These are phyloP conservation scores for Acanthopagrus latus DNA, from an alignment of 2,797 vertebrate genomes.

Conservation along the genomic window DNA sequence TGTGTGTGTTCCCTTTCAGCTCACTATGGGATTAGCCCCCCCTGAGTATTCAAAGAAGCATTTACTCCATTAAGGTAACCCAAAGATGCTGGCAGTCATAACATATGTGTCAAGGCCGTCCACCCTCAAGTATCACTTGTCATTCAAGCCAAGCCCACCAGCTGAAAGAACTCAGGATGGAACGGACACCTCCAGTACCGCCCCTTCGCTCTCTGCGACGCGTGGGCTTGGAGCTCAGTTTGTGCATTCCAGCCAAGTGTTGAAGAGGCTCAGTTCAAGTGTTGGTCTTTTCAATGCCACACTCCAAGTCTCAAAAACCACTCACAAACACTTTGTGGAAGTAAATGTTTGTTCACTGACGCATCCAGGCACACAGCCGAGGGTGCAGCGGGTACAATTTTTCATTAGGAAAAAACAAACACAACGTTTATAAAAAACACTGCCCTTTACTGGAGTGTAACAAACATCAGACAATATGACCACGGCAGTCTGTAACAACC, in stretches of 20 bases:
- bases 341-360: constrained; percentile 16
- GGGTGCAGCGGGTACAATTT: not conserved
- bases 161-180: no score
- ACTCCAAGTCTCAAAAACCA: not conserved
- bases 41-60: not conserved
- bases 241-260: not conserved
- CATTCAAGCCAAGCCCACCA: not conserved
- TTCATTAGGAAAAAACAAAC: not conserved
- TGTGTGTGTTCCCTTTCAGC: not conserved
- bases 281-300: constrained; percentile 1
- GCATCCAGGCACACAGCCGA: not conserved
- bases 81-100: no score
- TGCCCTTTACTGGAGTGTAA: not conserved
- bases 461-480: no score
- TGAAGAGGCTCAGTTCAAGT: constrained; percentile 2
- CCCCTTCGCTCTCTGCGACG: no score
- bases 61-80: not conserved
- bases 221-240: not conserved
- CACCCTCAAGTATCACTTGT: not conserved
- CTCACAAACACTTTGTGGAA: constrained; percentile 1
- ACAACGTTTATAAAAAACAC: not conserved
- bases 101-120: not conserved
- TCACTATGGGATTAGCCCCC: not conserved
- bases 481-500: not conserved
- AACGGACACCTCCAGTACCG: not conserved